Evolutionary conservation across 2,113 vertebrate genomes (phyloP), one percentile per base, ranked within the genome.

Genomic region (Cynopterus brachyotis): DNA sequence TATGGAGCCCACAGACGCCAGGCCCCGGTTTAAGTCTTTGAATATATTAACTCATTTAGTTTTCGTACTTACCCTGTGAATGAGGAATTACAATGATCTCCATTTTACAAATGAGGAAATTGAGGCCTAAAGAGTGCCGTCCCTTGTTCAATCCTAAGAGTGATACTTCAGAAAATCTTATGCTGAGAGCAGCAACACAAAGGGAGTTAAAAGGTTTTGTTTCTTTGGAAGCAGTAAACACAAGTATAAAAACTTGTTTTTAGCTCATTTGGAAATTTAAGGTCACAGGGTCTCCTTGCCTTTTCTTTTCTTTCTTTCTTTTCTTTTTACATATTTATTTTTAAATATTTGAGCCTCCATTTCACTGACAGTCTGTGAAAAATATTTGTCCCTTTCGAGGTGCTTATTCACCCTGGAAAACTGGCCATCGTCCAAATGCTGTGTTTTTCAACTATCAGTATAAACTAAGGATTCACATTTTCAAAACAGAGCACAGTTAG

Each of bases 401-500:
- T 96, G 98, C 98, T 97, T 97, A 95, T 98, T 98, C 96, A 96
- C 90, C 98, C 98, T 94, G 80, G 95, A 97, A 96, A 98, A 12
- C 96, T 98, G 98, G 98, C 98, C 84, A 95, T 67, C 82, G 5
- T 94, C 98, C 98, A 98, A 94, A 96, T 70, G 91, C 97, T 96
- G 91, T 98, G 97, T 96, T 96, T 95, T 97, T 86, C 91, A 96
- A 96, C 97, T 87, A 96, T 97, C 95, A 82, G 87, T 40, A 28
- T 97, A 93, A 95, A 95, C 96, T 69, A 96, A 57, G 78, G 96
- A 87, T 89, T 84, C 95, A 66, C 88, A 17, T 82, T 93, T 78
- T 97, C 94, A 89, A 69, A 97, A 96, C 92, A 89, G 90, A 73
- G 62, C 80, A 64, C 75, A 73, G 88, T 37, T 19, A 59, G 93